Conservation (phyloP, 2,888 invertebrate species). For the Rugalucina vietnamica region DNA sequence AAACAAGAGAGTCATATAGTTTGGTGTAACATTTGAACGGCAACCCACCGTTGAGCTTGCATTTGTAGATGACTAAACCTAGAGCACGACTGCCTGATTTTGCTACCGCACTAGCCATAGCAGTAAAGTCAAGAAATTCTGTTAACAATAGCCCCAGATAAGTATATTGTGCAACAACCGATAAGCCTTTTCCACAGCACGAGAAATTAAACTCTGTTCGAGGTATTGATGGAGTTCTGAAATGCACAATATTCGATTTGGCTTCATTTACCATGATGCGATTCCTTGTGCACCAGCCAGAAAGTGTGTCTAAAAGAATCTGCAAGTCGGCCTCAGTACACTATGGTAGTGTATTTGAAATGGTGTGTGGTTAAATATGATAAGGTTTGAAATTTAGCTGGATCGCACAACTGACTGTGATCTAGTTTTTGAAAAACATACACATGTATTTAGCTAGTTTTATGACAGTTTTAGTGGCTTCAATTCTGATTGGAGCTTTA, state of each 20-base stretch:
- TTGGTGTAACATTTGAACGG: slow-evolving; percentile 2
- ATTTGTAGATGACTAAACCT: background rate
- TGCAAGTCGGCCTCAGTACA: background rate
- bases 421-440: too few species aligned
- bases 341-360: too few species aligned
- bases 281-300: background rate
- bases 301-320: background rate
- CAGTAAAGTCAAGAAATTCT: slow-evolving; percentile 25
- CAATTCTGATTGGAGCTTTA: too few species aligned
- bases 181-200: background rate
- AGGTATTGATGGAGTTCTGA: slow-evolving; percentile 21
- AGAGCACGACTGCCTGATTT: slow-evolving; percentile 19
- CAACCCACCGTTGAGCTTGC: slow-evolving; percentile 10
- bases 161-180: slow-evolving; percentile 7
- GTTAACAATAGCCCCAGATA: slow-evolving; percentile 27
- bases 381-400: too few species aligned
- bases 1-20: slow-evolving; percentile 23
- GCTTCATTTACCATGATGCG: slow-evolving; percentile 10
- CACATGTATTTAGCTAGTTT: too few species aligned
- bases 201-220: background rate
- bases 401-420: too few species aligned
- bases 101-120: slow-evolving; percentile 18
- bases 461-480: too few species aligned
- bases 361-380: too few species aligned
- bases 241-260: slow-evolving; percentile 29